Evolutionary conservation across 2,888 invertebrate genomes (phyloP).

Genomic region (Taphrorychus bicolor): DNA sequence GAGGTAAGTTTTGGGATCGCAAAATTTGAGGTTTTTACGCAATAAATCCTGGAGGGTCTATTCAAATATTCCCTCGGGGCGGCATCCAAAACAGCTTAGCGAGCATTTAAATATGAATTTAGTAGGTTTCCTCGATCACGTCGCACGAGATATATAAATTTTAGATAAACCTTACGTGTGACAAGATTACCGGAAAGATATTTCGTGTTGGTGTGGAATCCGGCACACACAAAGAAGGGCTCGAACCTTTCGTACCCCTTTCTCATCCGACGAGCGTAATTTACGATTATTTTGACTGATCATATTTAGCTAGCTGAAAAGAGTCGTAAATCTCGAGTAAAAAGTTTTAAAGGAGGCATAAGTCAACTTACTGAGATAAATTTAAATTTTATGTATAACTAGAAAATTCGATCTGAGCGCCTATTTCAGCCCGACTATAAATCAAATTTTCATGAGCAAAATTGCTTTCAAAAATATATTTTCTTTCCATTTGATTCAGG

Average conservation of each 20-base stretch:
- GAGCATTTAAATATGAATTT: constrained; percentile 34
- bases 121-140: constrained; percentile 28
- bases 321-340: not conserved
- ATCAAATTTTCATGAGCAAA: constrained; percentile 29
- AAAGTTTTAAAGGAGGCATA: constrained; percentile 3
- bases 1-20: not conserved
- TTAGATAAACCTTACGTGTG: constrained; percentile 37
- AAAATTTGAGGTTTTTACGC: too few relatives aligned
- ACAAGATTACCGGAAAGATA: constrained; percentile 34
- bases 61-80: not conserved
- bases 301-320: too few relatives aligned
- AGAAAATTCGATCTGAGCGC: constrained; percentile 22
- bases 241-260: constrained; percentile 22
- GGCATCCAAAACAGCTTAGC: constrained; percentile 20
- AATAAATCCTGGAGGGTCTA: too few relatives aligned
- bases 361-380: constrained; percentile 14
- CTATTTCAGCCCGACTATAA: constrained; percentile 17
- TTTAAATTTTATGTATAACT: constrained; percentile 29
- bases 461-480: constrained; percentile 33
- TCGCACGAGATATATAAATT: constrained; percentile 29
- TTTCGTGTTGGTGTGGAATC: constrained; percentile 18
- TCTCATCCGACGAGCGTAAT: not conserved
- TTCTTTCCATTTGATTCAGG: constrained; percentile 32
- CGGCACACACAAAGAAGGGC: constrained; percentile 18
- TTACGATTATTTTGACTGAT: not conserved